Evolutionary conservation across 2,888 invertebrate genomes (phyloP), one percentile per base, ranked within the genome.

Genomic region (Chelonus formosanus): DNA sequence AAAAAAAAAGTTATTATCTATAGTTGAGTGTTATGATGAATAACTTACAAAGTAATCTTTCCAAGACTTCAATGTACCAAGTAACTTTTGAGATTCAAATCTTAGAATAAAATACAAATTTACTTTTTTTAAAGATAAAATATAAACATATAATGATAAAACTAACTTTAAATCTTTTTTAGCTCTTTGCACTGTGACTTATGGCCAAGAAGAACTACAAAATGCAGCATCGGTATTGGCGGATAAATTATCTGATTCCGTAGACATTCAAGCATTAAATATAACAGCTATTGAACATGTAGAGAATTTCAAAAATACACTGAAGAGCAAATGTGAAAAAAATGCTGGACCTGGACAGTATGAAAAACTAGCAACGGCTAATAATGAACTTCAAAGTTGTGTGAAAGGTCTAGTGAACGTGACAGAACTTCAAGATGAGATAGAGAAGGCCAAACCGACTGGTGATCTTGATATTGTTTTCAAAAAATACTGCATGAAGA

Each of bases 401-500:
- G 70, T 91, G 0, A 82, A 85, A 63, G 80, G 78, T 0, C 84
- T 92, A 35, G 85, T 93, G 0, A 88, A 93, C 77, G 76, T 85
- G 7, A 87, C 86, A 0, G 78, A 84, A 8, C 80, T 93, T 32
- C 85, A 90, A 70, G 78, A 85, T 3, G 92, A 94, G 78, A 89
- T 94, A 52, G 89, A 91, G 58, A 84, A 85, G 3, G 91, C 92
- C 0, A 90, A 90, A 76, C 91, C 91, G 0, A 88, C 86, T 3
- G 92, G 92, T 0, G 88, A 89, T 71, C 85, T 92, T 45, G 92
- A 92, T 75, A 86, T 87, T 34, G 91, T 92, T 0, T 92, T 92
- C 74, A 89, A 89, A 75, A 90, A 90, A 84, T 93, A 94, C 80
- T 94, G 92, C 78, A 86, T 86, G 31, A 91, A 90, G 75, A 86